Percentiles rank a stretch among this genome's conserved stretches.
Evolutionary conservation across 2,888 invertebrate genomes (phyloP).

Genomic region (Noctua janthe): DNA sequence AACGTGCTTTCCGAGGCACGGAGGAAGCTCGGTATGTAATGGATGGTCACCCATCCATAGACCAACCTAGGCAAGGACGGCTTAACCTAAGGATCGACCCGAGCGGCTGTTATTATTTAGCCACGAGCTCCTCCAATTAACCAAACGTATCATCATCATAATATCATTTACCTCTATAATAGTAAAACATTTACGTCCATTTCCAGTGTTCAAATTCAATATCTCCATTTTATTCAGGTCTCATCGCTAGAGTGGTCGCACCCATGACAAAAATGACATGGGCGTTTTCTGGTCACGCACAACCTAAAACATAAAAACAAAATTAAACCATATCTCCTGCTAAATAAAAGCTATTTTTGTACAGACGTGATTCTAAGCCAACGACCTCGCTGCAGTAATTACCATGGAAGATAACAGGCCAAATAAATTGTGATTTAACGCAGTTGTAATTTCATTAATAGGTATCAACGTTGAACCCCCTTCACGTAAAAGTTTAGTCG

Average conservation of each 20-base stretch:
- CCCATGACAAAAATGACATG: conserved; percentile 82
- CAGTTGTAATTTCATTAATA: conserved; percentile 71
- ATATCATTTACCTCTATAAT: conserved; percentile 22
- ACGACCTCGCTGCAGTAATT: conserved; percentile 78
- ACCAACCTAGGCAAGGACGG: too few species aligned
- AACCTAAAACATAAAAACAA: conserved; percentile 63
- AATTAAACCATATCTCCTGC: conserved; percentile 70
- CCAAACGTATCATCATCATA: neutral
- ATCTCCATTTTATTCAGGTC: conserved; percentile 66
- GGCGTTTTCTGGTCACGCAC: conserved; percentile 85
- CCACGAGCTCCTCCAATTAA: neutral
- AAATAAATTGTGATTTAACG: conserved; percentile 80
- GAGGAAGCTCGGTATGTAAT: too few species aligned
- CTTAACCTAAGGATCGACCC: too few species aligned
- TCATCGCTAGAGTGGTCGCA: conserved; percentile 74
- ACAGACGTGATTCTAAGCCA: conserved; percentile 62
- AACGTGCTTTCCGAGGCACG: too few species aligned
- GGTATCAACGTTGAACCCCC: conserved; percentile 62
- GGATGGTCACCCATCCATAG: too few species aligned
- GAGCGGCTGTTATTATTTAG: too few species aligned
- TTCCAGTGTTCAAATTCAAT: conserved; percentile 62
- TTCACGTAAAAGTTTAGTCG: conserved; percentile 44
- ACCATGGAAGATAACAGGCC: conserved; percentile 75
- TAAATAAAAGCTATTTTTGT: conserved; percentile 75
- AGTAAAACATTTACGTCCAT: conserved; percentile 52